Evolutionary conservation across 2,797 vertebrate genomes (phyloP).

Genomic region (Brachyalestes nurse): DNA sequence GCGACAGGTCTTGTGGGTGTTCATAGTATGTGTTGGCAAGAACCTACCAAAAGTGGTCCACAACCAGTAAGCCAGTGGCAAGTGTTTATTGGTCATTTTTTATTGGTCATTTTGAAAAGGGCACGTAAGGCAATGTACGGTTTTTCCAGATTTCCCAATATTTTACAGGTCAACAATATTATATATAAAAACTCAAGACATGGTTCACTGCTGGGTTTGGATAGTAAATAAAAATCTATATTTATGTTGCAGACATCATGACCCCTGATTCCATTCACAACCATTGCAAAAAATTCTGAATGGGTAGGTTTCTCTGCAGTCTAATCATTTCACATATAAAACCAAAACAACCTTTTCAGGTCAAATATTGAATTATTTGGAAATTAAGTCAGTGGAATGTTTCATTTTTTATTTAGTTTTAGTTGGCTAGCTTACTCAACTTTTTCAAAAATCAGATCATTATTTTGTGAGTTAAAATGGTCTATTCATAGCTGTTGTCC

Average conservation of each 20-base stretch:
- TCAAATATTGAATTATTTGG: background rate
- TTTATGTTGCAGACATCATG: background rate
- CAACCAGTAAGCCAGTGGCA: too few species aligned
- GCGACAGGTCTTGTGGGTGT: too few species aligned
- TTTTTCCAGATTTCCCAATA: too few species aligned
- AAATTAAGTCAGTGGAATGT: background rate
- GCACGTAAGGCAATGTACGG: background rate
- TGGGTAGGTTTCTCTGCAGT: too few species aligned
- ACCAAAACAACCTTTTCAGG: too few species aligned
- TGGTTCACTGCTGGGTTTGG: background rate
- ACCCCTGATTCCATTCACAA: background rate
- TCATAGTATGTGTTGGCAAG: too few species aligned
- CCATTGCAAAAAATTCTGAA: background rate
- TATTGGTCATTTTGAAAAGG: background rate
- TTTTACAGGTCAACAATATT: too few species aligned
- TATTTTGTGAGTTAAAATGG: background rate
- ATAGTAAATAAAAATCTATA: too few species aligned
- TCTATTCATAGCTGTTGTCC: background rate
- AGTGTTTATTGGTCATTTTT: too few species aligned
- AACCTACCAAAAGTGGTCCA: too few species aligned
- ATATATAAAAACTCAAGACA: too few species aligned
- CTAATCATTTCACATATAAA: background rate
- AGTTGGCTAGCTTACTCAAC: background rate
- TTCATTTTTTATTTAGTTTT: background rate
- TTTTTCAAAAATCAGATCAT: background rate